Evolutionary conservation across 2,113 vertebrate genomes (phyloP).

Genomic region (Myocastor coypus): DNA sequence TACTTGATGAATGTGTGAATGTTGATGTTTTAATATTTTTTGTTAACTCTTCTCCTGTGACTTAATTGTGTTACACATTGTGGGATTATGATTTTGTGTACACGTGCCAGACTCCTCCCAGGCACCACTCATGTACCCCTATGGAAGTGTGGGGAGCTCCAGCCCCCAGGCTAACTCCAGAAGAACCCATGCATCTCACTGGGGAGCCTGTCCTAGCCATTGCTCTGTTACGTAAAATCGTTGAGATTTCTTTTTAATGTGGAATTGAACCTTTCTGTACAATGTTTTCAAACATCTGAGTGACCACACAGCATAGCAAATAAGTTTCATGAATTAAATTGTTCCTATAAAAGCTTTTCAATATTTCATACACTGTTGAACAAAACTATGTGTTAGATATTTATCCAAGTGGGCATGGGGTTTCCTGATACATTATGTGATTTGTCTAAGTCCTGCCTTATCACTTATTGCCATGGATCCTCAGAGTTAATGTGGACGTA

Average conservation of each 20-base stretch:
- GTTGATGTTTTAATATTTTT: conserved; percentile 78
- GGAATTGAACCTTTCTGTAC: conserved; percentile 75
- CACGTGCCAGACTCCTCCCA: conserved; percentile 43
- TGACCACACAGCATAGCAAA: conserved; percentile 77
- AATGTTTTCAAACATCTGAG: conserved; percentile 78
- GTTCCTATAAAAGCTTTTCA: conserved; percentile 82
- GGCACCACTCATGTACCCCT: neutral
- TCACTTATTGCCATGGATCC: neutral
- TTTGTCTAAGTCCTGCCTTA: neutral
- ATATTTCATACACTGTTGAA: conserved; percentile 80
- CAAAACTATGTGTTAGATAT: conserved; percentile 72
- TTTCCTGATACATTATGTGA: neutral
- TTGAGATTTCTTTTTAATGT: conserved; percentile 70
- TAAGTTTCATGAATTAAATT: conserved; percentile 81
- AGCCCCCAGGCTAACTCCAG: conserved; percentile 25
- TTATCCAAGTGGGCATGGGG: conserved; percentile 67
- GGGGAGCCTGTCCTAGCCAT: conserved; percentile 59
- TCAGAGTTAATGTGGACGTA: conserved; percentile 53
- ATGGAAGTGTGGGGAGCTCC: conserved; percentile 52
- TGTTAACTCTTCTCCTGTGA: conserved; percentile 80
- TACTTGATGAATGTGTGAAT: conserved; percentile 83
- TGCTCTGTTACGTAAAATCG: conserved; percentile 69
- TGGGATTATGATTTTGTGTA: conserved; percentile 65
- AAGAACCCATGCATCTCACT: conserved; percentile 58
- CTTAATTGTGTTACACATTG: conserved; percentile 32